These are phyloP conservation scores for Holocentrus rufus DNA, from an alignment of 2,797 vertebrate genomes.

Conservation along the genomic window DNA sequence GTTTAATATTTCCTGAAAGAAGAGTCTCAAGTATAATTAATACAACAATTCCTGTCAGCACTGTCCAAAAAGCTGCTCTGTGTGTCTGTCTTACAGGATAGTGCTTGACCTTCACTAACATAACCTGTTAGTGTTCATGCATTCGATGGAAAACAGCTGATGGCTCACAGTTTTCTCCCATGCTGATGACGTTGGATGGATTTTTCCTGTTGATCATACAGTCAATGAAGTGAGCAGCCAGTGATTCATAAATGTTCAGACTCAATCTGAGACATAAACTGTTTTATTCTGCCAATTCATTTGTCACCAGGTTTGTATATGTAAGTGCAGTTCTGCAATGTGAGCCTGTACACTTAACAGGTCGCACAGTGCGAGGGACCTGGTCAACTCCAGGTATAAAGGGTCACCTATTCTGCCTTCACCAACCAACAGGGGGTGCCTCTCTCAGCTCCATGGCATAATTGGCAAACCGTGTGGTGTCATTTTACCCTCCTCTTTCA, in stretches of 20 bases:
- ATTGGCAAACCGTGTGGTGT: conserved; percentile 75
- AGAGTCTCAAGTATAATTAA: conserved; percentile 23
- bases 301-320: conserved; percentile 27
- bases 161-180: conserved; percentile 5
- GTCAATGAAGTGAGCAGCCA: not conserved
- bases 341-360: not conserved
- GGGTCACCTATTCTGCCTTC: conserved; percentile 55
- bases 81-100: not conserved
- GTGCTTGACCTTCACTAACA: not conserved
- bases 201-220: conserved; percentile 20
- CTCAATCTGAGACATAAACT: no score
- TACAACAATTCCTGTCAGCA: not conserved
- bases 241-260: not conserved
- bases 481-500: conserved; percentile 78
- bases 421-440: conserved; percentile 64
- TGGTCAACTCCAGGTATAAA: conserved; percentile 39
- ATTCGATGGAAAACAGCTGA: not conserved
- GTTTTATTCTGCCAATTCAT: not conserved
- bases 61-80: not conserved
- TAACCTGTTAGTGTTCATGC: not conserved
- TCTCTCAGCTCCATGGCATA: conserved; percentile 72
- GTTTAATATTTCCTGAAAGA: conserved; percentile 32
- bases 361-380: conserved; percentile 16
- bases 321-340: conserved; percentile 22
- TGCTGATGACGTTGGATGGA: conserved; percentile 37